Evolutionary conservation across 2,113 vertebrate species (phyloP), one percentile per base, ranked within the genome.

Genomic region (Melanerpes aurifrons): DNA sequence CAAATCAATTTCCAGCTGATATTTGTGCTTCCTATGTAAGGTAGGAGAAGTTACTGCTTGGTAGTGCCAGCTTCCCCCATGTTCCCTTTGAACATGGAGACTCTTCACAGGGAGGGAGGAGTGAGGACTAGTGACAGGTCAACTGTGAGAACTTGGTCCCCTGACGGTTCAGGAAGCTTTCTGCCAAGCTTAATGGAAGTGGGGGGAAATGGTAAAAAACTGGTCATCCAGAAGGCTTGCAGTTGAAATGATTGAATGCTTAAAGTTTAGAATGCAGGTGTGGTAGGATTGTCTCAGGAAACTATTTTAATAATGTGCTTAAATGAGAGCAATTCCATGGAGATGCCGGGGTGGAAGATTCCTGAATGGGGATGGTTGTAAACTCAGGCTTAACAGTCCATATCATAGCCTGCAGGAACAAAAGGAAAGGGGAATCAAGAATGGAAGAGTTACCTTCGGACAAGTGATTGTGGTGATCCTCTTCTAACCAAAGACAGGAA

Each of bases 291-390:
- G 0, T 50, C 67, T 94, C 66, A 62, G 87, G 69, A 95, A 94
- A 62, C 31, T 89, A 53, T 86, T 89, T 76, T 68, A 92, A 71
- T 80, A 61, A 64, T 0, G 1, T 78, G 24, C 32, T 91, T 91
- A 66, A 78, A 71, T 83, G 54, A 25, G 35, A 54, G n/a, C 1
- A 4, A 86, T 74, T 87, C 82, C 57, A 7, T 47, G 15, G 53
- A 53, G 68, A 79, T 78, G 79, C 67, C 70, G 15, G 26, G 66
- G 19, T 47, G n/a, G 47, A 29, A 57, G 8, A 87, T 81, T 89
- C 57, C 82, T 93, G 82, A 74, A 29, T 13, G 86, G 84, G 79
- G 73, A 81, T 86, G 56, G 80, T 83, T 74, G 21, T 31, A 86
- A 75, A 29, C 62, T 86, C 66, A 35, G 59, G 32, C n/a, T 84